phyloP scores from a whole-genome alignment of 2,797 vertebrate genomes.

The Emydoidea blandingii region DNA sequence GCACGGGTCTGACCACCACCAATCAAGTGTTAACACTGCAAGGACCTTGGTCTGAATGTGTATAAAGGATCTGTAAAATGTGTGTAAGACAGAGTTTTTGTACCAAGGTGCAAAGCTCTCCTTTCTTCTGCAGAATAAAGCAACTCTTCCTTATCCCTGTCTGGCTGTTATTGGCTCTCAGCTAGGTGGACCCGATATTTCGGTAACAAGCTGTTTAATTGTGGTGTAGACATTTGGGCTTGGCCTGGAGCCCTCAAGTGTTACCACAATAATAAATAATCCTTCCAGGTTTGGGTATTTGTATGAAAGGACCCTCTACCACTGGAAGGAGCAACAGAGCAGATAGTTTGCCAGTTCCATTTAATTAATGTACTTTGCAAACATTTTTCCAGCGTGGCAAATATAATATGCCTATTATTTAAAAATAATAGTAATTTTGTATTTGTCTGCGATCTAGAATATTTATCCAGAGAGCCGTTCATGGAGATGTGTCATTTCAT shows the following conservation, averaged over 20 bases:
- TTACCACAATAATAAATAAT: background rate
- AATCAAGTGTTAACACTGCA: no score
- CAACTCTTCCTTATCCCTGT: no score
- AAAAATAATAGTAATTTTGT: background rate
- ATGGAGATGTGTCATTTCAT: rapidly evolving
- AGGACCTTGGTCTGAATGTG: no score
- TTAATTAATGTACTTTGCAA: background rate
- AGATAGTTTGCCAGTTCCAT: background rate
- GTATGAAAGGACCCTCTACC: background rate
- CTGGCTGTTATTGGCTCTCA: no score
- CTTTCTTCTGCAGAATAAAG: no score
- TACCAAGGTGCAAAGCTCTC: no score
- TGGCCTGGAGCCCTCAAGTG: background rate
- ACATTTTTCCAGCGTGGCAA: background rate
- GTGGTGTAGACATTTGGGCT: no score
- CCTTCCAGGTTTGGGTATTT: background rate
- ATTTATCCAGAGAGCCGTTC: background rate
- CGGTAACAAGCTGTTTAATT: background rate
- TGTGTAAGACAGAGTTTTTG: no score
- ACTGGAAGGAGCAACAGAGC: background rate
- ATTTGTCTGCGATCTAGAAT: background rate
- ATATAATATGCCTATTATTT: background rate
- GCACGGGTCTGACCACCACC: no score
- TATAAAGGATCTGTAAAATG: no score
- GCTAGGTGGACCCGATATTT: no score